Conservation (phyloP, 2,888 invertebrate species). For the Zootermopsis nevadensis region DNA sequence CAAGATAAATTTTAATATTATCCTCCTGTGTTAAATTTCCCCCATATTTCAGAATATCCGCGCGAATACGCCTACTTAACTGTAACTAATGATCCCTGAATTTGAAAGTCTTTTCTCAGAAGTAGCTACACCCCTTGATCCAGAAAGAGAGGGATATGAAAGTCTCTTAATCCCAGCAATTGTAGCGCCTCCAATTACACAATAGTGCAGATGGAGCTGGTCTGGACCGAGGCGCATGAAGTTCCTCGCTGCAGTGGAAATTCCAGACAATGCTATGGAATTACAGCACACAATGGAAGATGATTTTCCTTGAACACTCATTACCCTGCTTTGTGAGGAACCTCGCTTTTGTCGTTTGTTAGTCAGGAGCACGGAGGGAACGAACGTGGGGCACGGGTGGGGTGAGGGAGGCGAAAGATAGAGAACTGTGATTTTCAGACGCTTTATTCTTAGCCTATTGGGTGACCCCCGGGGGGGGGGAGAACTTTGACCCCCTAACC, state of each 20-base stretch:
- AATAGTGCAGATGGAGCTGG: slow-evolving; percentile 29
- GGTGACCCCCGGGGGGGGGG: slow-evolving; percentile 35
- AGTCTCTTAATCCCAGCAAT: slow-evolving; percentile 46
- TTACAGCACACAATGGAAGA: slow-evolving; percentile 54
- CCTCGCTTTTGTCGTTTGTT: slow-evolving; percentile 52
- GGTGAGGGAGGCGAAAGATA: slow-evolving; percentile 16
- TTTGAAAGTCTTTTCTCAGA: not conserved
- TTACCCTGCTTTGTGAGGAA: slow-evolving; percentile 54
- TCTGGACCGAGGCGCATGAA: not conserved
- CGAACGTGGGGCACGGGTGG: slow-evolving; percentile 9
- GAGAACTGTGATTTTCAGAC: slow-evolving; percentile 39
- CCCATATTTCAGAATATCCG: too few species aligned
- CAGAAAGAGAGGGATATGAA: not conserved
- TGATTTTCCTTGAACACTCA: slow-evolving; percentile 55
- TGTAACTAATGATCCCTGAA: too few species aligned
- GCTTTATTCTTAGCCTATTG: slow-evolving; percentile 43
- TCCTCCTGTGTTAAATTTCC: too few species aligned
- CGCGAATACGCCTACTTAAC: too few species aligned
- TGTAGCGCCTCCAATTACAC: slow-evolving; percentile 49
- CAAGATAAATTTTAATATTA: too few species aligned
- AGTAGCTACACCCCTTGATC: not conserved
- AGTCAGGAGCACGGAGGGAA: not conserved
- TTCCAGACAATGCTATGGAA: slow-evolving; percentile 52
- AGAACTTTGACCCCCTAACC: slow-evolving; percentile 36
- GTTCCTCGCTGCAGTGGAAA: not conserved